Percentiles rank a stretch among this genome's conserved stretches.
Conservation (phyloP, 1,140 invertebrate genomes). For the Pachyrhynchus sulphureomaculatus region DNA sequence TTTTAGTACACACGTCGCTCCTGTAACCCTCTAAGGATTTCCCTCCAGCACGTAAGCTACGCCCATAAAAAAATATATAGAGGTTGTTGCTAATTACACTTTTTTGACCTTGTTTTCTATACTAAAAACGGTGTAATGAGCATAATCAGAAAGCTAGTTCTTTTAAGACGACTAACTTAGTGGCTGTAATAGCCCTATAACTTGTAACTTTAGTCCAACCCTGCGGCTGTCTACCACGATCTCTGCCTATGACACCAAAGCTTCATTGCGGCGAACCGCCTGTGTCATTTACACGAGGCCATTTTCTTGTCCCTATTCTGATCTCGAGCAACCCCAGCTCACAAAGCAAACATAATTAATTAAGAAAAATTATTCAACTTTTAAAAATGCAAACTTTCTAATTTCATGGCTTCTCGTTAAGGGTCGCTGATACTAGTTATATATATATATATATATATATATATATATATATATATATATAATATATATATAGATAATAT, state of each 20-base stretch:
- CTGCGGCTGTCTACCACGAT: slow-evolving; percentile 29
- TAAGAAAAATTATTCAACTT: slow-evolving; percentile 26
- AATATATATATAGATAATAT: too few relatives aligned
- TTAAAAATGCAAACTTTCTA: slow-evolving; percentile 3
- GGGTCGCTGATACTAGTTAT: not conserved
- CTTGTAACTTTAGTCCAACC: slow-evolving; percentile 22
- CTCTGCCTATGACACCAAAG: slow-evolving; percentile 21
- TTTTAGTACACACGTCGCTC: too few relatives aligned
- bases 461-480: too few relatives aligned
- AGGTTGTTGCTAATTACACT: too few relatives aligned
- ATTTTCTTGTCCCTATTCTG: slow-evolving; percentile 24
- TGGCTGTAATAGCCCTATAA: slow-evolving; percentile 13
- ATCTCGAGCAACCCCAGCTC: not conserved
- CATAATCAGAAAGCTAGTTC: not conserved
- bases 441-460: too few relatives aligned
- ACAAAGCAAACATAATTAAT: slow-evolving; percentile 28
- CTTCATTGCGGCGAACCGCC: slow-evolving; percentile 16
- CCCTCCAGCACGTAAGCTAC: too few relatives aligned
- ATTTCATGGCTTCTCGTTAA: not conserved
- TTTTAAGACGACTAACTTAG: slow-evolving; percentile 14
- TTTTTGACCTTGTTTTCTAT: too few relatives aligned
- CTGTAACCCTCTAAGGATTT: too few relatives aligned
- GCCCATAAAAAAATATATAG: too few relatives aligned
- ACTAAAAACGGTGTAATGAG: not conserved
- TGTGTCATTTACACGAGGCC: slow-evolving; percentile 27